Conservation (phyloP, 1,140 invertebrate genomes). For the Geopemphigus sp. region DNA sequence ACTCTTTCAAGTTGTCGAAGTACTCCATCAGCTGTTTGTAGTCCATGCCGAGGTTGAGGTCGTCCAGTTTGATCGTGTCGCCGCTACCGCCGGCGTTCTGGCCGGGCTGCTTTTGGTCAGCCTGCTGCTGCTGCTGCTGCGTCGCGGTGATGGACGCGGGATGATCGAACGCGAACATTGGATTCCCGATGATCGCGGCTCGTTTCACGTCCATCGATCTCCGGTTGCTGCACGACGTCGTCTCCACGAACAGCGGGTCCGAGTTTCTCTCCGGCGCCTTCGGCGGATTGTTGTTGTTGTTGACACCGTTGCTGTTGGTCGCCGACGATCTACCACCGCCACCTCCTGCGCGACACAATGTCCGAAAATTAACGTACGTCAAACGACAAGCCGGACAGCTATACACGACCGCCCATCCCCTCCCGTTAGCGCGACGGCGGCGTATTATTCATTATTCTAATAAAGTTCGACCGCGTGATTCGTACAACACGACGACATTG, state of each 20-base stretch:
- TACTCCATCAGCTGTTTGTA: conserved; percentile 97
- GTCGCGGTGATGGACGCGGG: conserved; percentile 84
- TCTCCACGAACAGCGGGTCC: conserved; percentile 37
- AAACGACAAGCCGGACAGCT: too few relatives aligned
- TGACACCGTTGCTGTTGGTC: neutral
- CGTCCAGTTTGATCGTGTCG: conserved; percentile 67
- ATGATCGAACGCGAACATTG: conserved; percentile 74
- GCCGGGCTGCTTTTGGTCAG: neutral
- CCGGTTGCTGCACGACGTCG: conserved; percentile 51
- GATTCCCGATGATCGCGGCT: conserved; percentile 82
- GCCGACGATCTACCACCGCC: conserved; percentile 3
- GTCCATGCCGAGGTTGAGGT: conserved; percentile 84
- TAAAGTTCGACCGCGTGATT: too few relatives aligned
- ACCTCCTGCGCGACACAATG: conserved; percentile 40
- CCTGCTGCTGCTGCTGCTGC: too few relatives aligned
- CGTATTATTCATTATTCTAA: too few relatives aligned
- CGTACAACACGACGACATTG: too few relatives aligned
- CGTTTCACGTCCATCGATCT: conserved; percentile 65
- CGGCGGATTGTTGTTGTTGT: conserved; percentile 23
- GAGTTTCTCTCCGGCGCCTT: conserved; percentile 51
- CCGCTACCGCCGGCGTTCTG: neutral
- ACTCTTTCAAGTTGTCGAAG: conserved; percentile 94
- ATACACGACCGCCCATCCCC: too few relatives aligned
- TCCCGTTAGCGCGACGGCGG: too few relatives aligned
- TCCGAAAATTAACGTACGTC: too few relatives aligned